phyloP scores from a whole-genome alignment of 2,797 vertebrate species.

The Toxotes lorentzi region DNA sequence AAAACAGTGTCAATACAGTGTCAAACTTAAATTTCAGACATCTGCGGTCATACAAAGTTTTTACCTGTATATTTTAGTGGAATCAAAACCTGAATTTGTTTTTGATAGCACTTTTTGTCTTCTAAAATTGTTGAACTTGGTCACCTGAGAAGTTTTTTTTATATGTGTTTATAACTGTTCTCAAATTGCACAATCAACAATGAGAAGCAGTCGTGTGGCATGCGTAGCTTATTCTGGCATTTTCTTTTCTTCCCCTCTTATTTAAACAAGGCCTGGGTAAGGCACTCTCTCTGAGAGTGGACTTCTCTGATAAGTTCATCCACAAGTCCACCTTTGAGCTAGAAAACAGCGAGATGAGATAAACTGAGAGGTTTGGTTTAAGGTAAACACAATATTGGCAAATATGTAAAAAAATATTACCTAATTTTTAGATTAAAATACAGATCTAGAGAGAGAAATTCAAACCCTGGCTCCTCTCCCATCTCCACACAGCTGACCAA shows the following conservation, averaged over 20 bases:
- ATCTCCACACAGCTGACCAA: not conserved
- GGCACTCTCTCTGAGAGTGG: not conserved
- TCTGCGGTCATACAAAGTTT: not conserved
- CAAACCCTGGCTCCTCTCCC: not conserved
- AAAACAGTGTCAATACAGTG: conserved; percentile 13
- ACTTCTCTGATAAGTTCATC: not conserved
- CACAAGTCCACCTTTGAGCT: not conserved
- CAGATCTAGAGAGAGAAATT: not conserved
- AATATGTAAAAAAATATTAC: not conserved
- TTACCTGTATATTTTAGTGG: conserved; percentile 16
- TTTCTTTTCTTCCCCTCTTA: not conserved
- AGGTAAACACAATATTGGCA: not conserved
- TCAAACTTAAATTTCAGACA: conserved; percentile 9
- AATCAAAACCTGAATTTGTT: conserved; percentile 29
- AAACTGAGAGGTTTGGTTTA: not conserved
- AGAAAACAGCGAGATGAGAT: not conserved
- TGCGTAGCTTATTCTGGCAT: conserved; percentile 7
- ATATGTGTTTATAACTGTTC: not conserved
- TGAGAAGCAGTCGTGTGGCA: not conserved
- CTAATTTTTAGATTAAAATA: not conserved
- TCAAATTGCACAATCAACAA: not conserved
- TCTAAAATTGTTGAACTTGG: conserved; percentile 21
- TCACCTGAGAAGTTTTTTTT: not conserved
- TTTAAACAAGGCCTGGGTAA: conserved; percentile 3
- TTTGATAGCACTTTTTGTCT: not conserved